Conservation (phyloP, 2,113 vertebrate genomes). For the Menura novaehollandiae region DNA sequence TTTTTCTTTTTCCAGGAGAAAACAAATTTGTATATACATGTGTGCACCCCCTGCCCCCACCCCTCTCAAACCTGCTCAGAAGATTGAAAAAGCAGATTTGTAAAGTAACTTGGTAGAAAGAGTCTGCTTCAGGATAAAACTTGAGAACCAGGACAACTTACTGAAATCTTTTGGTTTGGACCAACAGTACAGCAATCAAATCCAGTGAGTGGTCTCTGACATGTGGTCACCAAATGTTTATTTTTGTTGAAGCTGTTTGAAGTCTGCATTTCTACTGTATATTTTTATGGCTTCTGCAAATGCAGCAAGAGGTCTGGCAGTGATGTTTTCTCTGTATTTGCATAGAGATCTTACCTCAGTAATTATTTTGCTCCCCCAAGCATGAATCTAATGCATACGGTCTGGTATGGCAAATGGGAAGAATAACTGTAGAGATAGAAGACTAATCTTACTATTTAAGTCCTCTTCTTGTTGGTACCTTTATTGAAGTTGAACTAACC, state of each 20-base stretch:
- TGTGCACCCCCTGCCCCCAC: too few relatives aligned
- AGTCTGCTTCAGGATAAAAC: not conserved
- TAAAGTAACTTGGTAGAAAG: not conserved
- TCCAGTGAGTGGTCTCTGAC: not conserved
- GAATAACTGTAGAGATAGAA: not conserved
- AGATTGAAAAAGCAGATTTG: not conserved
- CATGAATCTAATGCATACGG: not conserved
- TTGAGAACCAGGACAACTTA: not conserved
- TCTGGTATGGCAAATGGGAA: not conserved
- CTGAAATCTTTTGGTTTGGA: not conserved
- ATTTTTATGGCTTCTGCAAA: conserved; percentile 49
- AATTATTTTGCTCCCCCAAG: not conserved
- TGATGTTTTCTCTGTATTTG: conserved; percentile 8
- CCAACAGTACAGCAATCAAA: not conserved
- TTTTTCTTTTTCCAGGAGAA: not conserved
- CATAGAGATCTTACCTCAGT: not conserved
- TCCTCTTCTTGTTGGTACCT: not conserved
- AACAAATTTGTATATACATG: not conserved
- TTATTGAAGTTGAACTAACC: not conserved
- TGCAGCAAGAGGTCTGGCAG: not conserved
- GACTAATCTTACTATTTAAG: not conserved
- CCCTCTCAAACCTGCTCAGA: not conserved
- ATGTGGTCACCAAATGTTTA: conserved; percentile 62
- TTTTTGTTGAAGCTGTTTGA: not conserved
- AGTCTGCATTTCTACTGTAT: conserved; percentile 25